These are phyloP conservation scores for Drosophila percnosoma DNA, from an alignment of 2,888 invertebrate genomes.

Conservation along the genomic window DNA sequence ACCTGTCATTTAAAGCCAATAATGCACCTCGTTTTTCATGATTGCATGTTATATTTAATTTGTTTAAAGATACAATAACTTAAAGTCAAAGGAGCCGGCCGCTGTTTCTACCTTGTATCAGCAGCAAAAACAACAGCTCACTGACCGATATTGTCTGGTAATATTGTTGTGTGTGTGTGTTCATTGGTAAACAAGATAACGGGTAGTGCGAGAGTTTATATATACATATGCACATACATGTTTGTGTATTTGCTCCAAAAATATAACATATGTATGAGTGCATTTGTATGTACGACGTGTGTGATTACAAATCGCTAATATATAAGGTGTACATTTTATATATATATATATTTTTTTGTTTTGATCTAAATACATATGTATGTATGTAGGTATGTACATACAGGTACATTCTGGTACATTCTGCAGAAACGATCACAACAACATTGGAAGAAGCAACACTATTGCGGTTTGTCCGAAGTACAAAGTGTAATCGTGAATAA, in stretches of 20 bases:
- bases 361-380: neutral
- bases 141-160: conserved; percentile 48
- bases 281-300: neutral
- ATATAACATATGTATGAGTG: neutral
- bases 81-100: conserved; percentile 3
- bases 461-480: conserved; percentile 28
- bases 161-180: conserved; percentile 27
- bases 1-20: neutral
- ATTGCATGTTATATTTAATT: neutral
- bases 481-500: conserved; percentile 39
- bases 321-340: conserved; percentile 50
- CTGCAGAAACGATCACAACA: conserved; percentile 6
- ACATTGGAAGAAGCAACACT: conserved; percentile 16
- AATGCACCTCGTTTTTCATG: neutral
- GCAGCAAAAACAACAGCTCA: conserved; percentile 21
- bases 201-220: neutral
- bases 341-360: neutral
- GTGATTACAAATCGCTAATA: conserved; percentile 55
- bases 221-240: neutral
- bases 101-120: conserved; percentile 17
- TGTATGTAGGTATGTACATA: neutral
- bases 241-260: neutral
- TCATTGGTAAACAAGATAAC: conserved; percentile 65
- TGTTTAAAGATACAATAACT: neutral
- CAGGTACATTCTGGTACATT: neutral